A percentile compares a stretch with the other conserved stretches of the same genome.
phyloP scores from a whole-genome alignment of 2,888 invertebrate genomes.

The Epinotia demarniana region DNA sequence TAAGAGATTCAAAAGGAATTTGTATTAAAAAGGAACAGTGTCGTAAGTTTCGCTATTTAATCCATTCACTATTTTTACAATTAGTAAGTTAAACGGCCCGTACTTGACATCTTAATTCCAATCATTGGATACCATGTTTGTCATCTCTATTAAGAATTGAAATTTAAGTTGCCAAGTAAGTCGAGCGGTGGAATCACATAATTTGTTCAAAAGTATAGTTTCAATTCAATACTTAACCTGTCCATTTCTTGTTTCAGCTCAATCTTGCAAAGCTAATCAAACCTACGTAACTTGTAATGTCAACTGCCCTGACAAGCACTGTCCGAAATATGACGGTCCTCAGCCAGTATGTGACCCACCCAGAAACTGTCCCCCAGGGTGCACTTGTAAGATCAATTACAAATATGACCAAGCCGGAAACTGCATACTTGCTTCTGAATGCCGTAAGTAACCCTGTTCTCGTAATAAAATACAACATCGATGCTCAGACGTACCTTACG shows the following conservation, averaged over 20 bases:
- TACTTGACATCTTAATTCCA: too few relatives aligned
- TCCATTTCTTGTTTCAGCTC: slow-evolving; percentile 26
- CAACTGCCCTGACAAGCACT: slow-evolving; percentile 41
- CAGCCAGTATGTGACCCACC: slow-evolving; percentile 43
- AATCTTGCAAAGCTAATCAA: slow-evolving; percentile 41
- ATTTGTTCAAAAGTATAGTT: too few relatives aligned
- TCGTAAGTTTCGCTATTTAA: slow-evolving; percentile 29
- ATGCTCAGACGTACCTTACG: not conserved
- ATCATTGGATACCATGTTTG: too few relatives aligned
- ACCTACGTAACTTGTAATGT: slow-evolving; percentile 42
- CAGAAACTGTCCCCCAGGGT: slow-evolving; percentile 39
- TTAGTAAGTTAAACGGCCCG: too few relatives aligned
- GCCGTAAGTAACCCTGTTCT: slow-evolving; percentile 36
- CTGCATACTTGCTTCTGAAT: slow-evolving; percentile 45
- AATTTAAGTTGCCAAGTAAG: too few relatives aligned
- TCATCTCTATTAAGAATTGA: too few relatives aligned
- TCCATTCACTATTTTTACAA: not conserved
- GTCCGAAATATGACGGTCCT: slow-evolving; percentile 41
- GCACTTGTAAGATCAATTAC: slow-evolving; percentile 45
- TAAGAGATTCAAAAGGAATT: slow-evolving; percentile 28
- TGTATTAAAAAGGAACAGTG: slow-evolving; percentile 32
- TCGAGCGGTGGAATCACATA: too few relatives aligned
- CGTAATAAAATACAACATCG: not conserved
- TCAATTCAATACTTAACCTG: not conserved
- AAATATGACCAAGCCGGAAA: slow-evolving; percentile 36